These are phyloP conservation scores for Cryptoprocta ferox DNA, from an alignment of 2,797 vertebrate species.

Conservation along the genomic window DNA sequence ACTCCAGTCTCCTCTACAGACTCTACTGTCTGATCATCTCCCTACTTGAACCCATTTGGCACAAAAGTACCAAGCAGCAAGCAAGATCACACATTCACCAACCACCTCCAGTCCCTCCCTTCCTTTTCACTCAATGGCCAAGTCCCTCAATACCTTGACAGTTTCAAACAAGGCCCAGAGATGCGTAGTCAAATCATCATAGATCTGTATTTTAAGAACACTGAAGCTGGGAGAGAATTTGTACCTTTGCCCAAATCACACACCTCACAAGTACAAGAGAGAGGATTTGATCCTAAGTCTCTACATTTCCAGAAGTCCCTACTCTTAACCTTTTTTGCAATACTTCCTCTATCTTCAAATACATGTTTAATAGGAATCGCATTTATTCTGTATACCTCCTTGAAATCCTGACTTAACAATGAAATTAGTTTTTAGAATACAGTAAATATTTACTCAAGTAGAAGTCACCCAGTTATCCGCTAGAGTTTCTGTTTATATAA, in stretches of 20 bases:
- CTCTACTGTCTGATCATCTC: not conserved
- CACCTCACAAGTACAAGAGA: not conserved
- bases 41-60: not conserved
- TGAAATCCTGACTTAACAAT: not conserved
- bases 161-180: not conserved
- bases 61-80: not conserved
- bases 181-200: not conserved
- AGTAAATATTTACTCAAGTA: not conserved
- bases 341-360: not conserved
- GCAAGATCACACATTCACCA: not conserved
- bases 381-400: not conserved
- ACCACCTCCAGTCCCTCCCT: not conserved
- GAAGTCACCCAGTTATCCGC: not conserved
- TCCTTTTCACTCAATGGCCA: not conserved
- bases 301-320: not conserved
- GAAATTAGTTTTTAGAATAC: not conserved
- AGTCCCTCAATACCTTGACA: not conserved
- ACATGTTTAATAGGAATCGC: not conserved
- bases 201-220: not conserved
- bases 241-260: not conserved
- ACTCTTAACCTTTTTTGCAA: not conserved
- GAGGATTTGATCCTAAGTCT: not conserved
- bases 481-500: not conserved
- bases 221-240: not conserved
- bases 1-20: not conserved